Conservation (phyloP, 2,113 vertebrate genomes). For the Sciurus niger region DNA sequence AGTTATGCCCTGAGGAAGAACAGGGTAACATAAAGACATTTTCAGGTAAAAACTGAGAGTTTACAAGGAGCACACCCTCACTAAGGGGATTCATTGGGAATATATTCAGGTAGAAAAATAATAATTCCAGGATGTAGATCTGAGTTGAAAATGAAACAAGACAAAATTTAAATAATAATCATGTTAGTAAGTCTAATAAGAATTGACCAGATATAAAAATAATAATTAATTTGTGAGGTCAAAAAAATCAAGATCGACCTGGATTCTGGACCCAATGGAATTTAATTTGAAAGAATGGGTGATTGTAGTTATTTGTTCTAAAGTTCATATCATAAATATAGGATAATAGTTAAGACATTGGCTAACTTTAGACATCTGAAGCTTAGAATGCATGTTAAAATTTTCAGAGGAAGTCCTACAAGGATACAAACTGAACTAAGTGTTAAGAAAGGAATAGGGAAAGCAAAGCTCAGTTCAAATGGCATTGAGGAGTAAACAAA, state of each 20-base stretch:
- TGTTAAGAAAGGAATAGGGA: background rate
- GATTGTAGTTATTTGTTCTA: background rate
- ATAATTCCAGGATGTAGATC: background rate
- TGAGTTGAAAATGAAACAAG: constrained; percentile 39
- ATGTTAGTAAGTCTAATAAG: background rate
- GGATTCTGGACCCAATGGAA: background rate
- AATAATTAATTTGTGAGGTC: background rate
- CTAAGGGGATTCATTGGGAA: background rate
- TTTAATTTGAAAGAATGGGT: background rate
- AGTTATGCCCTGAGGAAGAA: background rate
- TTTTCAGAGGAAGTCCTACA: background rate
- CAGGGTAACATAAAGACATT: background rate
- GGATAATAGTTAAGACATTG: background rate
- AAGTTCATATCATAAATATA: background rate
- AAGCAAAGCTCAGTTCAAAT: constrained; percentile 7
- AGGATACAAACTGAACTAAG: background rate
- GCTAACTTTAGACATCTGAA: background rate
- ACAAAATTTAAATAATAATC: background rate
- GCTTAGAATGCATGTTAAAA: background rate
- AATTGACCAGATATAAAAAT: background rate
- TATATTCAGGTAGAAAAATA: background rate
- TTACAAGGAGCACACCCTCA: background rate
- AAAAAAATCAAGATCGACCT: background rate
- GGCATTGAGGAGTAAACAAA: background rate
- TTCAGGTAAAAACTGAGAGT: background rate